Base-by-base conservation (phyloP, 2,888 invertebrate genomes). In the Coecobrya sp. region DNA sequence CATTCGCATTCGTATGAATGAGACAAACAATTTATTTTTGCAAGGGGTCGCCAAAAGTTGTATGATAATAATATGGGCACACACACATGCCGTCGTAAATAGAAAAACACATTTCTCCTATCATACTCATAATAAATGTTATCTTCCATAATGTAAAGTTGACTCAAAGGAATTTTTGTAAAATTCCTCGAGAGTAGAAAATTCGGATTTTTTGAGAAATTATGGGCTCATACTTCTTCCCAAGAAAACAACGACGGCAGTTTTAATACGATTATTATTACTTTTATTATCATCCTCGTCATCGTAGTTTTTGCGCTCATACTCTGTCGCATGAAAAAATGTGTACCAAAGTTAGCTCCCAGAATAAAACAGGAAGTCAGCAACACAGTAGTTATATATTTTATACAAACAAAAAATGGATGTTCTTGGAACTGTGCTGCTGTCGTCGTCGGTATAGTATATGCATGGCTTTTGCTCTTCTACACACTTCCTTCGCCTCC, bases 241-340 rank as follows among this genome's bases (percentile, higher is more conserved):
- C 59, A 13, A 22, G 76, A 90, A 85, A 90, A 76, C 85, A 90
- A 90, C 76, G 79, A 82, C 68, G 85, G 85, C 90, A 85, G 90
- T 85, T 90, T 90, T 90, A 90, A 90, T 90, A 85, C 90, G 85
- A 85, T 90, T 90, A 90, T 90, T 90, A 85, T 84, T 79, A 84
- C 81, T 55, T 30, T 30, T 81, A 52, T 76, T 76, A 76, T 42
- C 49, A 76, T 76, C 49, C 22, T 49, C 19, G 7, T 76, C 76
- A 76, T 22, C 65, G 19, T 11, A 65, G 8, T 62, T 30, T 82
- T 36, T 36, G 11, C 1, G 65, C 27, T 65, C 27, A 0, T 27
- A 27, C 27, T n/a, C 7, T 7, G 59, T 22, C 22, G 19, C 4
- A 11, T 19, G 27, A 68, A 68, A 68, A 68, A 68, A 3, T 36